Evolutionary conservation across 2,888 invertebrate species (phyloP), one percentile per base, ranked within the genome.

Genomic region (Drosophila prolongata): DNA sequence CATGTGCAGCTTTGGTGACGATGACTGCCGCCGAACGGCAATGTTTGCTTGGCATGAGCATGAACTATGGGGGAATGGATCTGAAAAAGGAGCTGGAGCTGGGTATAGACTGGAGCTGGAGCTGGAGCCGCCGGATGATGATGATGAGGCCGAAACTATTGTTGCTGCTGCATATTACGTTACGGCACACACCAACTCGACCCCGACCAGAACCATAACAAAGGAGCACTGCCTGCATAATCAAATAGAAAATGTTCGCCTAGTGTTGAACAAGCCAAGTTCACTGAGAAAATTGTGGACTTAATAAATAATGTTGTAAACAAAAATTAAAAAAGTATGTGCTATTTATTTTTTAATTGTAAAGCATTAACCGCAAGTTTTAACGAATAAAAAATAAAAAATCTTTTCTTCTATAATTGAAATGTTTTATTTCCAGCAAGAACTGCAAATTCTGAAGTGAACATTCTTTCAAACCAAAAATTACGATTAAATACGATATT

Each of bases 171-270:
- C 81, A 87, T 89, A 83, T 83, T 73, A 84, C 76, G 70, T 76
- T 83, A 61, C 85, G 66, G 66, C 69, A 57, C 82, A 60, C 87
- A 88, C 77, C 67, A 72, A 60, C 53, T 62, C 57, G 24, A 62
- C 35, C 14, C 42, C 54, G 40, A 40, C 37, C 58, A 58, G 42
- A 44, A 46, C 72, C 52, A 56, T 47, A 54, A 57, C 71, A 61
- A 72, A 70, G 75, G 56, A 57, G 56, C 65, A 55, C 52, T 74
- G 68, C 64, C 80, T 77, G 89, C 84, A 89, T 85, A 83, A 87
- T 88, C 79, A 85, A 88, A 85, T 87, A 82, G 71, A 87, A 88
- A 89, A 75, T 60, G 76, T 65, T 76, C 66, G 53, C 74, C 57
- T 54, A 56, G 46, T 55, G 40, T 47, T 53, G 16, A 19, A 40